Evolutionary conservation across 2,888 invertebrate species (phyloP).

Genomic region (Ditula angustiorana): DNA sequence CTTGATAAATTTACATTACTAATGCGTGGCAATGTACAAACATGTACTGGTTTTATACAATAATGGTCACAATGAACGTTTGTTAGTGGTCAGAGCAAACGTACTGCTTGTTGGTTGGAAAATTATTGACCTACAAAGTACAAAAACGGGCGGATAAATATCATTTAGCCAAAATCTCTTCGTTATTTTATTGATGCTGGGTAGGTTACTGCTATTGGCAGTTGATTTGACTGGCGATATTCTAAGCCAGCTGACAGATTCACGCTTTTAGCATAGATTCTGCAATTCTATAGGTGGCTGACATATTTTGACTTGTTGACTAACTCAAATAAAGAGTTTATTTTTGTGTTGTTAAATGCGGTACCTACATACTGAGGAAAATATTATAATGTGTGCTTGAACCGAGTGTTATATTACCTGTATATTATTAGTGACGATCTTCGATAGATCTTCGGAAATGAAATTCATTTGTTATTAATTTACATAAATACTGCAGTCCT

Average conservation of each 20-base stretch:
- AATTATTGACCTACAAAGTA: conserved; percentile 74
- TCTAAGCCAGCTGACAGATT: conserved; percentile 5
- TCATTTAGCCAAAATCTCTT: conserved; percentile 68
- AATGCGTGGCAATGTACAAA: conserved; percentile 39
- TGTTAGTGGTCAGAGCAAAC: conserved; percentile 61
- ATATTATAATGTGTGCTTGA: background rate
- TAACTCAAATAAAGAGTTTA: too few relatives aligned
- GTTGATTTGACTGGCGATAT: conserved; percentile 46
- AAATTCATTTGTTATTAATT: too few relatives aligned
- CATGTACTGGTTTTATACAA: conserved; percentile 55
- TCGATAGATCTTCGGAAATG: too few relatives aligned
- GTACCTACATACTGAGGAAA: background rate
- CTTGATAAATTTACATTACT: conserved; percentile 39
- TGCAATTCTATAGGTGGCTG: background rate
- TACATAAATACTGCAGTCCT: background rate
- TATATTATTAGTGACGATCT: too few relatives aligned
- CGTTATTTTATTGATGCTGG: conserved; percentile 51
- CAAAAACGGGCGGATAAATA: conserved; percentile 79
- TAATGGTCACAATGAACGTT: conserved; percentile 58
- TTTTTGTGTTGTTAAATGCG: too few relatives aligned
- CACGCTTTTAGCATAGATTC: background rate
- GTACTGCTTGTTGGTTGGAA: conserved; percentile 60
- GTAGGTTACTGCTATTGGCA: conserved; percentile 36
- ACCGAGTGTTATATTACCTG: too few relatives aligned
- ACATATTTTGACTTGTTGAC: background rate